Evolutionary conservation across 2,888 invertebrate genomes (phyloP), one percentile per base, ranked within the genome.

Genomic region (Xanthostigma xanthostigma): DNA sequence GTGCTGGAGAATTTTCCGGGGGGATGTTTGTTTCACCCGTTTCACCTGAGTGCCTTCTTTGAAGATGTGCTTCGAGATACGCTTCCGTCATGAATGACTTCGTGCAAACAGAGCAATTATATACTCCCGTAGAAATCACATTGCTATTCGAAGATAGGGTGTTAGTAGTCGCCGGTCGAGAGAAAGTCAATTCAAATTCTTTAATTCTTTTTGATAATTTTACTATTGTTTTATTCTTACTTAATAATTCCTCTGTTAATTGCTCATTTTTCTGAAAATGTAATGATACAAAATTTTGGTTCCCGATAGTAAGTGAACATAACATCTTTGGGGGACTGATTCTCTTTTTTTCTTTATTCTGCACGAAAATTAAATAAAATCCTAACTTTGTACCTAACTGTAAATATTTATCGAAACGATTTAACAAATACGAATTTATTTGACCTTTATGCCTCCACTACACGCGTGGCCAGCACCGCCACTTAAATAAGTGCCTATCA

Each of bases 21-120:
- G 37, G 41, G 41, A 59, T 58, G 35, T 52, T 51, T 11, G 50
- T 49, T 38, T 52, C 34, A 12, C 13, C n/a, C 17, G 50, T 49
- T 38, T 52, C 34, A 12, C 13, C n/a, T n/a, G n/a, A 27, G 33
- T 43, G 83, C 35, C 82, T 68, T 54, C 82, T 70, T 52, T 70
- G 66, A 42, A 78, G 64, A 57, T 83, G 84, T 41, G 78, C 74
- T 60, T 71, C 72, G 50, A 81, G 67, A 60, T 78, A 82, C 49
- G 76, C 70, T 57, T 78, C 74, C 52, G 79, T 75, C 44, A 79
- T 64, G 60, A 83, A 83, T 9, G 75, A 72, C 65, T 83, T 84
- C n/a, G 75, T 72, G 57, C 84, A 84, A 58, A 74, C 71, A 38
- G 64, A 68, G 57, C 84, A 84, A 69, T 78, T 70, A 49, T 73